Evolutionary conservation across 2,888 invertebrate genomes (phyloP), one percentile per base, ranked within the genome.

Genomic region (Plagiodera versicolora): DNA sequence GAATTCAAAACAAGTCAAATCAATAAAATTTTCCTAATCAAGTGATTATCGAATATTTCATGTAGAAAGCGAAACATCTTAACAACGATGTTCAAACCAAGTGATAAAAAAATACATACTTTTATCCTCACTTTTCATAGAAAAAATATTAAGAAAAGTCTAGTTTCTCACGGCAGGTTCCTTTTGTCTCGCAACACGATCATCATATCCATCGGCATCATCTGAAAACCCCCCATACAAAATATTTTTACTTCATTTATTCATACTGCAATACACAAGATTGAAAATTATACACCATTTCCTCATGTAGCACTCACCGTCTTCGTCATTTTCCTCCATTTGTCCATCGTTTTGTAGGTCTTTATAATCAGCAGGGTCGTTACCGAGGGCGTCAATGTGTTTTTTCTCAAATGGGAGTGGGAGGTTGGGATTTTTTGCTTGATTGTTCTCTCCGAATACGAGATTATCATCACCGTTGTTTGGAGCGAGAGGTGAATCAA

Each of bases 201-300:
- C 81, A 44, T 76, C 79, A 73, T 83, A 82, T 57, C 81, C 82
- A 65, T 83, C 84, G 63, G 81, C 82, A 73, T 84, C 84, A 76
- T 82, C 81, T 83, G 72, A 30, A 73, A 72, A 44, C 18, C 9
- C 18, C 45, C 24, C 3, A 24, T 5, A 24, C 3, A 24, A 24
- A 24, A 60, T 10, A 30, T n/a, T n/a, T n/a, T n/a, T n/a, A n/a
- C n/a, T n/a, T n/a, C n/a, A n/a, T n/a, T n/a, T n/a, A n/a, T n/a
- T n/a, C n/a, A n/a, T n/a, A n/a, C n/a, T n/a, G n/a, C n/a, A n/a
- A n/a, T n/a, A n/a, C n/a, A n/a, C n/a, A n/a, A n/a, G n/a, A n/a
- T n/a, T n/a, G n/a, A n/a, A n/a, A n/a, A n/a, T n/a, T n/a, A n/a
- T n/a, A n/a, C n/a, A n/a, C n/a, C n/a, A n/a, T n/a, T n/a, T n/a